Evolutionary conservation across 2,797 vertebrate species (phyloP), one percentile per base, ranked within the genome.

Genomic region (Danio aesculapii): DNA sequence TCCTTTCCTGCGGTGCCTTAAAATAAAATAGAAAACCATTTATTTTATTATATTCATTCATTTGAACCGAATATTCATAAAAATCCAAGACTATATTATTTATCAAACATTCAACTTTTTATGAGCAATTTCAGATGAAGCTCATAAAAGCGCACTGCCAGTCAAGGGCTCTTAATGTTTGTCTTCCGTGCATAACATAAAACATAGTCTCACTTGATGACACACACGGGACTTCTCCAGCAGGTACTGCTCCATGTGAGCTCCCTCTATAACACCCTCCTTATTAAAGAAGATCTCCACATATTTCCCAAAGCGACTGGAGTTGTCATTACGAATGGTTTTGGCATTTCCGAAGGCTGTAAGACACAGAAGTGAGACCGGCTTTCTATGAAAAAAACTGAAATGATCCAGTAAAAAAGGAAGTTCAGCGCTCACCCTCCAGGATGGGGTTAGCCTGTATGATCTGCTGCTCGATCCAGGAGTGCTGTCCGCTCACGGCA

Each of bases 261-360:
- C 97, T 0, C 96, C 96, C 86, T 97, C 90, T 0, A 99, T 98
- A 80, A 95, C 93, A 0, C 96, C 96, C 0, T 88, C 92, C 17
- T 91, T 81, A 84, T 84, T 97, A 91, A 98, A 97, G 88, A 97
- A 95, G 79, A 99, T 97, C 83, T 99, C 96, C n/a, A 98, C 92
- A 79, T 98, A 99, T 80, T 99, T 99, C 79, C 98, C 98, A 30
- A 99, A 99, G 87, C 98, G 98, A 72, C 97, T 99, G 8, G 98
- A 99, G 90, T 99, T 99, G 90, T 99, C 96, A 4, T 99, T 99
- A 68, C 93, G 94, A 87, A 95, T 89, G 0, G 97, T 99, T 93
- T 98, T 99, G 59, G 97, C 96, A 3, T 99, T 99, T 86, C 98
- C 98, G 87, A 99, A 99, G 55, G 97, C 98, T 99, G 86, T 9